Conservation (phyloP, 1,140 invertebrate genomes). For the Drosophila sulfurigaster region DNA sequence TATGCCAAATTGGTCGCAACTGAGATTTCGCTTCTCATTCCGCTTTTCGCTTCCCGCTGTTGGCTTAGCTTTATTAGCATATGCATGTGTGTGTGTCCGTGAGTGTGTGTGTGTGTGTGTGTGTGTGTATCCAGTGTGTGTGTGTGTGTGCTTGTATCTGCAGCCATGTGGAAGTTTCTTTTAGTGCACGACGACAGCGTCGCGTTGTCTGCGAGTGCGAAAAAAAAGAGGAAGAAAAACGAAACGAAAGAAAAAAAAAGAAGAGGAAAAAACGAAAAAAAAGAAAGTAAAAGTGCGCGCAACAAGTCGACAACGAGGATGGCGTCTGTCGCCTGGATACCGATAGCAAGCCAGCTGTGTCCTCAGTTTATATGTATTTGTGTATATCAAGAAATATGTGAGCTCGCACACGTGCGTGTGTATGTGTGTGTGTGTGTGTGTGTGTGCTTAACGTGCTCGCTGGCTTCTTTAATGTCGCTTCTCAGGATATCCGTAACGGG, state of each 20-base stretch:
- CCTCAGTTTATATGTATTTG: slow-evolving; percentile 12
- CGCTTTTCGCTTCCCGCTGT: neutral
- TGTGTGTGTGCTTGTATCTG: neutral
- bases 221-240: too few species aligned
- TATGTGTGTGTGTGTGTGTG: slow-evolving; percentile 20
- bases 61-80: slow-evolving; percentile 37
- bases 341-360: slow-evolving; percentile 38
- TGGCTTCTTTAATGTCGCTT: slow-evolving; percentile 54
- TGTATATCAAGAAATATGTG: neutral
- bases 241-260: slow-evolving; percentile 14
- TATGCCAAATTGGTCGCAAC: slow-evolving; percentile 23
- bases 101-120: slow-evolving; percentile 8
- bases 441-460: slow-evolving; percentile 39
- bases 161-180: slow-evolving; percentile 42
- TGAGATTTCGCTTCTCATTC: neutral
- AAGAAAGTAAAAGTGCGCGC: neutral
- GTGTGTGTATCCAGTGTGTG: neutral
- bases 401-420: slow-evolving; percentile 20
- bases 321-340: slow-evolving; percentile 35
- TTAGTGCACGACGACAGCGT: slow-evolving; percentile 47
- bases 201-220: slow-evolving; percentile 51
- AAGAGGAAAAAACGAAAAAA: slow-evolving; percentile 2
- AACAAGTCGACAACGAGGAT: slow-evolving; percentile 18
- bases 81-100: neutral
- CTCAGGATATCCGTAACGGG: slow-evolving; percentile 26